Conservation (phyloP, 2,888 invertebrate genomes). For the Hirtodrosophila histrioides region DNA sequence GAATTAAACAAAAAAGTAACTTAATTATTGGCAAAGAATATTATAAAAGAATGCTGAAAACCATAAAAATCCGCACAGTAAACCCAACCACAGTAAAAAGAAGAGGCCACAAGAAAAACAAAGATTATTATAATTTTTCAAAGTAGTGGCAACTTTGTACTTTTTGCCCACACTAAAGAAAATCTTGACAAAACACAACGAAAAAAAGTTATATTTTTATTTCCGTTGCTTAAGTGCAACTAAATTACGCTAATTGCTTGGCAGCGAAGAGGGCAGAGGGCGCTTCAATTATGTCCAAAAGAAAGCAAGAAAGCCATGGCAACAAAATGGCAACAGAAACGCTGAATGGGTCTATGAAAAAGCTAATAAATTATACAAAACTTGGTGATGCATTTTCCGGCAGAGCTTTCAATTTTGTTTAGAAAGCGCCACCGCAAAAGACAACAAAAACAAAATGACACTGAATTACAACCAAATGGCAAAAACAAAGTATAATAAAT, state of each 20-base stretch:
- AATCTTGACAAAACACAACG: constrained; percentile 21
- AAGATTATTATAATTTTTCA: constrained; percentile 35
- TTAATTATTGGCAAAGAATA: background rate
- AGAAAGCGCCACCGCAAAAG: constrained; percentile 52
- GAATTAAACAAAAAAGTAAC: constrained; percentile 8
- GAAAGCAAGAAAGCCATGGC: constrained; percentile 46
- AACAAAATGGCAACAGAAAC: constrained; percentile 29
- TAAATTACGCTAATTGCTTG: constrained; percentile 74
- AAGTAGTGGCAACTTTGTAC: constrained; percentile 21
- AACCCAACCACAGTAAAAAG: constrained; percentile 14
- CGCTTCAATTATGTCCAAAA: constrained; percentile 42
- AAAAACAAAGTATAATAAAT: constrained; percentile 13
- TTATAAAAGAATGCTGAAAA: background rate
- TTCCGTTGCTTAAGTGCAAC: constrained; percentile 75
- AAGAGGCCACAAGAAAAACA: constrained; percentile 19
- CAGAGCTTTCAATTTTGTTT: constrained; percentile 54
- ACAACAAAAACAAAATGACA: constrained; percentile 41
- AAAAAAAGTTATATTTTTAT: constrained; percentile 57
- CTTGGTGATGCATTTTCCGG: constrained; percentile 51
- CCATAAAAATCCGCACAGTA: constrained; percentile 1
- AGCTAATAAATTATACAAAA: constrained; percentile 53
- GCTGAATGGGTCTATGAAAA: constrained; percentile 21
- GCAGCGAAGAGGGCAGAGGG: constrained; percentile 40
- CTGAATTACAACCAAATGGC: constrained; percentile 48
- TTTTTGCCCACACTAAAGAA: constrained; percentile 1